Evolutionary conservation across 2,888 invertebrate species (phyloP), one percentile per base, ranked within the genome.

Genomic region (Onthophagus sagittarius): DNA sequence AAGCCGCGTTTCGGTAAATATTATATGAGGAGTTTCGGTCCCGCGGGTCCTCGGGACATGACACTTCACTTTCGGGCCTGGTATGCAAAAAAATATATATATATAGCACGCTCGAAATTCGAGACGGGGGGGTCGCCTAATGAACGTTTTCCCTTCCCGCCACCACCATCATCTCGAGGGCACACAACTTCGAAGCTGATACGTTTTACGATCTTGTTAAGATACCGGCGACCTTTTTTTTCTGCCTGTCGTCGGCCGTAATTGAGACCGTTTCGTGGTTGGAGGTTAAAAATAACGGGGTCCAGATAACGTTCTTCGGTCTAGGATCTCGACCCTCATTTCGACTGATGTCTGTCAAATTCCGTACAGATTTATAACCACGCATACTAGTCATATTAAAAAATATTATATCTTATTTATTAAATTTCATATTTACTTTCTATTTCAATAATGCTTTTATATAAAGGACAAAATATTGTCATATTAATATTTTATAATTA

Each of bases 261-360:
- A 67, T 67, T 67, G 67, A 67, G 67, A 23, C 32, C 67, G 32
- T 67, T 67, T 53, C 39, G 39, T 53, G 39, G 39, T 53, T 53
- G 39, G 79, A 80, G 81, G 82, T 81, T 53, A 53, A 53, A 53
- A 53, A 53, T 53, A 53, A 53, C 39, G 39, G 39, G 39, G 23
- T 23, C 39, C 39, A 53, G 39, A 53, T 53, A 53, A 53, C 39
- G 39, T 11, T 53, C 23, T 23, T 23, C 23, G 23, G 23, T 23
- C 39, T 53, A 53, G 39, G 39, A 53, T 53, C 23, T 23, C 9
- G 39, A 53, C 39, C 39, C 39, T 53, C 39, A 53, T 53, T 53
- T 53, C 39, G 39, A 53, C 39, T 53, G 39, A 7, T 53, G 39
- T 53, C 39, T 53, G 39, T 53, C 39, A 53, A 53, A 53, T 53